Percentiles rank a stretch among this genome's conserved stretches.
Evolutionary conservation across 2,797 vertebrate genomes (phyloP).

Genomic region (Stomatorhinus walkeri): DNA sequence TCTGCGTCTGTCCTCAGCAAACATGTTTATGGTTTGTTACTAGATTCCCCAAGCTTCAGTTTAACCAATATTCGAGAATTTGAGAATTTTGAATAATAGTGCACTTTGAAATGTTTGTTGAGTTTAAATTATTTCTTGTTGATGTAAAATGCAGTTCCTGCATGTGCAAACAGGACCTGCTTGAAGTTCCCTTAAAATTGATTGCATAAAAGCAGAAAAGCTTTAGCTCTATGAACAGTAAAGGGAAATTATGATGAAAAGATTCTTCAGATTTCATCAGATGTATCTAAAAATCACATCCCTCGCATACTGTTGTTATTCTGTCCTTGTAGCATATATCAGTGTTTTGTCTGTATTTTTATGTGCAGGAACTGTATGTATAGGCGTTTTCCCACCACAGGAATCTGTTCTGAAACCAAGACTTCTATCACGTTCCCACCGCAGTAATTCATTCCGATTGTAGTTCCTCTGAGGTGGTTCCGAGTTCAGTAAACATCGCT

Average conservation of each 20-base stretch:
- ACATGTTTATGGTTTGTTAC: neutral
- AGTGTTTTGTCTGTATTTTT: neutral
- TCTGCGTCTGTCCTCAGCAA: neutral
- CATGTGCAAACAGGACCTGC: constrained; percentile 47
- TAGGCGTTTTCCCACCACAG: neutral
- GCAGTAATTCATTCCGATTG: neutral
- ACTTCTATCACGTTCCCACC: neutral
- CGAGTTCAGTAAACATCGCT: neutral
- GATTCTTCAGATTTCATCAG: neutral
- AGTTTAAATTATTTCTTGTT: constrained; percentile 37
- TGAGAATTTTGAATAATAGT: neutral
- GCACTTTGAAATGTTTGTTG: constrained; percentile 21
- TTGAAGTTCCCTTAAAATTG: constrained; percentile 63
- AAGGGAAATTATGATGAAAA: constrained; percentile 39
- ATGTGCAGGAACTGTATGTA: neutral
- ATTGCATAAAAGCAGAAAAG: constrained; percentile 45
- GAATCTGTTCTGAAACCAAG: neutral
- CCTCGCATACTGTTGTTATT: neutral
- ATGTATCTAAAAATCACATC: neutral
- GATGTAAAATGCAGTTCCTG: constrained; percentile 59
- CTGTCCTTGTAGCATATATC: neutral
- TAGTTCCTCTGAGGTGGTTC: neutral
- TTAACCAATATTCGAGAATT: neutral
- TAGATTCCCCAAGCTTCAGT: neutral
- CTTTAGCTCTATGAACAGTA: neutral